Evolutionary conservation across 2,113 vertebrate species (phyloP).

Genomic region (Rhinichthys klamathensis): DNA sequence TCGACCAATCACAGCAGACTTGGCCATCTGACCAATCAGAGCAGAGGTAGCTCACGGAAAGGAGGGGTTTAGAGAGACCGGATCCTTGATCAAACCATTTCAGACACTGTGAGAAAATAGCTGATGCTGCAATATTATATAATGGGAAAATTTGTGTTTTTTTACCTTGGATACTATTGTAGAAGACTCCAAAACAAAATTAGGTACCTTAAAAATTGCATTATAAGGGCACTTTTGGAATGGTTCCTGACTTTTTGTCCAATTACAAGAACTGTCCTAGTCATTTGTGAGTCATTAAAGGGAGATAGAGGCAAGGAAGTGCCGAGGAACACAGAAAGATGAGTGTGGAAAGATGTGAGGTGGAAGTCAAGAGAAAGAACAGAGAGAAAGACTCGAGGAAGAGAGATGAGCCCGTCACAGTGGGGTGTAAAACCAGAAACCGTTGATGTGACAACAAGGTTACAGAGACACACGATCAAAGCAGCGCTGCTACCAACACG

Average conservation of each 20-base stretch:
- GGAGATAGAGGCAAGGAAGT: neutral
- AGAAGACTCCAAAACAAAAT: too few species aligned
- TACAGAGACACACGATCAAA: neutral
- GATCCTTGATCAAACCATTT: too few species aligned
- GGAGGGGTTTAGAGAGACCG: too few species aligned
- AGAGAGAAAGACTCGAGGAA: conserved; percentile 23
- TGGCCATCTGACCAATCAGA: too few species aligned
- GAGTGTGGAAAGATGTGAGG: conserved; percentile 10
- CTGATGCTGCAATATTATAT: too few species aligned
- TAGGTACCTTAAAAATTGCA: too few species aligned
- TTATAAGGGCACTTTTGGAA: neutral
- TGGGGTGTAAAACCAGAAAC: conserved; percentile 37
- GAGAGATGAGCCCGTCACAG: neutral
- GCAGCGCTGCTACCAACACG: neutral
- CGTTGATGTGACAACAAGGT: conserved; percentile 34
- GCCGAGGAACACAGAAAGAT: neutral
- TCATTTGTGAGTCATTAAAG: neutral
- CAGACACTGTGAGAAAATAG: too few species aligned
- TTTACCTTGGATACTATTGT: too few species aligned
- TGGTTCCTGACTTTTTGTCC: neutral
- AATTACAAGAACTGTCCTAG: neutral
- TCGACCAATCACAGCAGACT: too few species aligned
- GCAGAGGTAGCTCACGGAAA: too few species aligned
- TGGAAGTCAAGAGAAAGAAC: conserved; percentile 18
- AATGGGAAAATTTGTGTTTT: too few species aligned